These are phyloP conservation scores for Hassar affinis DNA, from an alignment of 2,113 vertebrate species.

Conservation along the genomic window DNA sequence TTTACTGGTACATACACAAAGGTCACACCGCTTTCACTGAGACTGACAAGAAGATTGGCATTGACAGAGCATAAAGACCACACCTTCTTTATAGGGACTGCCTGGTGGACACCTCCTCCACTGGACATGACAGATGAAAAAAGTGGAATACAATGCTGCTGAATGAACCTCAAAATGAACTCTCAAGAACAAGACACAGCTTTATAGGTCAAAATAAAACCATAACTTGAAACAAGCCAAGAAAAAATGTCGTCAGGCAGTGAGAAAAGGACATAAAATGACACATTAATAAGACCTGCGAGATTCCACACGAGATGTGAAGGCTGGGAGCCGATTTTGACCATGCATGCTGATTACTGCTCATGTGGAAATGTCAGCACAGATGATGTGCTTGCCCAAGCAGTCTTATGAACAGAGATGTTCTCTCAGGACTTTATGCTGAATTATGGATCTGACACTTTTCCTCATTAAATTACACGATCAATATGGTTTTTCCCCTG, in stretches of 20 bases:
- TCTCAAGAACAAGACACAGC: neutral
- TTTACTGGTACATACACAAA: neutral
- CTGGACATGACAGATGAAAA: neutral
- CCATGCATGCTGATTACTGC: conserved; percentile 9
- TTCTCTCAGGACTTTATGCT: conserved; percentile 40
- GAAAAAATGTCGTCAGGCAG: neutral
- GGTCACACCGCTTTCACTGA: neutral
- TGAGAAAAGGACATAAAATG: conserved; percentile 6
- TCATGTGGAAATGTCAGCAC: conserved; percentile 33
- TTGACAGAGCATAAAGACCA: neutral
- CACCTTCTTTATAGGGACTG: no score
- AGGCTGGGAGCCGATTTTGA: conserved; percentile 19
- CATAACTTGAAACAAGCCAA: neutral
- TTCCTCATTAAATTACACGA: conserved; percentile 57
- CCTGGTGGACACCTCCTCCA: neutral
- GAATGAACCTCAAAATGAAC: neutral
- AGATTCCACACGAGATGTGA: neutral
- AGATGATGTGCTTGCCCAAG: conserved; percentile 54
- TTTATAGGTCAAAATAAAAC: neutral
- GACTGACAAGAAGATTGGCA: neutral
- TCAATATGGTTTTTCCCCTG: conserved; percentile 53
- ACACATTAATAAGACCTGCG: conserved; percentile 39
- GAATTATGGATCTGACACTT: conserved; percentile 41
- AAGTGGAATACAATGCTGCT: neutral
- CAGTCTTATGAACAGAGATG: conserved; percentile 52